Base-by-base conservation (phyloP, 1,140 invertebrate genomes). In the Pseudomyrmex sp. region DNA sequence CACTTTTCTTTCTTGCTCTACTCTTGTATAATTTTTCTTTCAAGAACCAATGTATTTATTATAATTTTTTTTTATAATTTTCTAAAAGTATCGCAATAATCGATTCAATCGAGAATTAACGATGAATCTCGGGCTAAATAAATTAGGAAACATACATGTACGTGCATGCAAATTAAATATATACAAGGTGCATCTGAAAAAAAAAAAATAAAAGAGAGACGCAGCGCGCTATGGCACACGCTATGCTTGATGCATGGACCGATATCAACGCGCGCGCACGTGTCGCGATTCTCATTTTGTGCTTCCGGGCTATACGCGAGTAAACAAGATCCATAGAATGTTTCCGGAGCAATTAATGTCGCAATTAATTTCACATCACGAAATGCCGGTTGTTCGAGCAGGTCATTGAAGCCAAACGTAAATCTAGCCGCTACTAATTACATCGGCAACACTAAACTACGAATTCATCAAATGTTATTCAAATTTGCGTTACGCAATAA, bases 311-410 rank as follows among this genome's bases (percentile, higher is more conserved):
- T 12, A 18, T 13, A 18, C 50, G 52, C 26, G 20, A 48, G 48
- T 59, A 79, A 79, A 79, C 65, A 66, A 8, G 2, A n/a, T 9
- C 20, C 20, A 23, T 48, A 79, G 76, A 70, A 70, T 79, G 65
- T 70, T 54, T 79, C 65, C 20, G 54, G 35, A 70, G 65, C 65
- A 79, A 79, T 79, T 79, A 79, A 70, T 56, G 65, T 79, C 54
- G 66, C 52, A 79, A 70, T 79, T 79, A 79, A 79, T 79, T 66
- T 50, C 52, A 26, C 44, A 79, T 44, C 62, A 18, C 26, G 46
- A n/a, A n/a, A 77, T 66, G 74, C 62, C 12, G 35, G 20, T 13
- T 20, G 18, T 70, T 54, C 20, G 20, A 66, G 20, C 75, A 69
- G 9, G 8, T 54, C 13, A 44, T 5, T 52, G 8, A 58, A 65